phyloP scores from a whole-genome alignment of 2,797 vertebrate species.

The Poecilia wingei region DNA sequence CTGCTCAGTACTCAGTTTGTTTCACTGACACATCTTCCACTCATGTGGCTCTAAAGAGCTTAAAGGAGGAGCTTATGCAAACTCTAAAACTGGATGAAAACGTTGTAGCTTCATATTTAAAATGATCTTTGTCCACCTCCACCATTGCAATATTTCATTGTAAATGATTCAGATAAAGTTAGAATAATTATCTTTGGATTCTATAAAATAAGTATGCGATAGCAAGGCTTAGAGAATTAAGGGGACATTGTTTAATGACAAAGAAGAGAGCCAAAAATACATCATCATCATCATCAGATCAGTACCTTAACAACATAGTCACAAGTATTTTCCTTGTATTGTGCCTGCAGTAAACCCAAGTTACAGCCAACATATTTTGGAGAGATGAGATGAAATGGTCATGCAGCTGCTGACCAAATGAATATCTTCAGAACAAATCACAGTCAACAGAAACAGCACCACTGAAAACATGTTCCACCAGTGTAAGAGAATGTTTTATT shows the following conservation, averaged over 20 bases:
- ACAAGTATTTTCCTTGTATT: neutral
- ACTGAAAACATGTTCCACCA: too few relatives aligned
- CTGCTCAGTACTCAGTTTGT: neutral
- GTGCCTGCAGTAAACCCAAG: neutral
- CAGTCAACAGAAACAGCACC: too few relatives aligned
- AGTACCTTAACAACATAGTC: neutral
- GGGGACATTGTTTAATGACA: neutral
- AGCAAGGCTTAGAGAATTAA: too few relatives aligned
- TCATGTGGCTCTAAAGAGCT: neutral
- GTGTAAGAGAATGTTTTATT: too few relatives aligned
- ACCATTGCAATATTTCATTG: neutral
- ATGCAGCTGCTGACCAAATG: too few relatives aligned
- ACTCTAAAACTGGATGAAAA: neutral
- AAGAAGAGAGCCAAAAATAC: neutral
- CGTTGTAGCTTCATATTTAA: neutral
- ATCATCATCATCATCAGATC: neutral
- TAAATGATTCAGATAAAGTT: neutral
- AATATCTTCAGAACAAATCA: too few relatives aligned
- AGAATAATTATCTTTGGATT: neutral
- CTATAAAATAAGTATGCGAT: neutral
- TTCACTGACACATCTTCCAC: neutral
- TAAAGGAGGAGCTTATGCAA: neutral
- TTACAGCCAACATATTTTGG: too few relatives aligned
- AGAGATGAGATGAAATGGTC: too few relatives aligned
- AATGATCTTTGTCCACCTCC: neutral